Evolutionary conservation across 2,113 vertebrate species (phyloP).

Genomic region (Sinocyclocheilus maitianheensis): DNA sequence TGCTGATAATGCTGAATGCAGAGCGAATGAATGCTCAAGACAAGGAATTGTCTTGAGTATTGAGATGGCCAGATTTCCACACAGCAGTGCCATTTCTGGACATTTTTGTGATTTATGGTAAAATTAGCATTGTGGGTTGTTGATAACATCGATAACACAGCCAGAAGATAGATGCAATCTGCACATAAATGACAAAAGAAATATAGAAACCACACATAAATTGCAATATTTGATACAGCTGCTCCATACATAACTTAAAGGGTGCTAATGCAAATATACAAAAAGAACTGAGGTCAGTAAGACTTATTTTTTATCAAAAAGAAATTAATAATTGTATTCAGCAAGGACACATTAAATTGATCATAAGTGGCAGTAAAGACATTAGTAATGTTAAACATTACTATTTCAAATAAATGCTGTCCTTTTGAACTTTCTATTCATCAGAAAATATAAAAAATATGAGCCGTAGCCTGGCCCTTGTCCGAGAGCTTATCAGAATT

Average conservation of each 20-base stretch:
- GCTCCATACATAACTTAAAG: background rate
- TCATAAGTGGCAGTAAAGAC: background rate
- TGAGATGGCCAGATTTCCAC: slow-evolving; percentile 3
- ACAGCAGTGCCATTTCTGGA: background rate
- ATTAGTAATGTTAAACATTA: background rate
- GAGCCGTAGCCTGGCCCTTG: too few relatives aligned
- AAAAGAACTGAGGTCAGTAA: too few relatives aligned
- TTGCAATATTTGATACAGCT: background rate
- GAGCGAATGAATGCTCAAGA: slow-evolving; percentile 34
- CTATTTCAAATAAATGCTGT: background rate
- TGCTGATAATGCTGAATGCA: slow-evolving; percentile 33
- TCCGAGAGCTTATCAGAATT: too few relatives aligned
- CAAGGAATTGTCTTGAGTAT: background rate
- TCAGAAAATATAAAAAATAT: too few relatives aligned
- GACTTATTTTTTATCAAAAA: background rate
- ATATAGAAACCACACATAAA: background rate
- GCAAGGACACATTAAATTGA: background rate
- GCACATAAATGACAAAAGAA: background rate
- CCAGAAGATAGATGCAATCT: background rate
- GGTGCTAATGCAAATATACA: too few relatives aligned
- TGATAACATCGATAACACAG: background rate
- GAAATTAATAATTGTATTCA: background rate
- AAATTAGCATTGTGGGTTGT: background rate
- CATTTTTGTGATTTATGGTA: background rate
- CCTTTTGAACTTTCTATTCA: background rate